A percentile compares a stretch with the other conserved stretches of the same genome.
Conservation (phyloP, 1,140 invertebrate species). For the Temnothorax nylanderi region DNA sequence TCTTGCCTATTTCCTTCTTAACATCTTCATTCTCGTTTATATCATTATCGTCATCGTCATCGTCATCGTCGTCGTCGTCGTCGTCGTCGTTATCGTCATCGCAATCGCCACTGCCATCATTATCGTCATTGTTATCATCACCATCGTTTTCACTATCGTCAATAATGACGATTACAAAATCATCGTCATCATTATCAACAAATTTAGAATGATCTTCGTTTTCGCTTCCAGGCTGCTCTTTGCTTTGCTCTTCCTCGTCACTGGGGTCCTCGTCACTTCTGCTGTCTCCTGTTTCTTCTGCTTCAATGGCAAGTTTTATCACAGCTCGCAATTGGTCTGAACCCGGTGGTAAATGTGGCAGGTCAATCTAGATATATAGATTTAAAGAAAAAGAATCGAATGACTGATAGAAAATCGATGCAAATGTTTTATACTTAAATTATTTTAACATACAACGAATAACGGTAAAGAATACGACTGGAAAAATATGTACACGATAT, state of each 20-base stretch:
- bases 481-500: not conserved
- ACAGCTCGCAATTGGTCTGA: accelerated
- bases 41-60: not conserved
- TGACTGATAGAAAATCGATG: not conserved
- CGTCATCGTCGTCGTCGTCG: not conserved
- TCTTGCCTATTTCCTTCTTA: not conserved
- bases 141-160: no score
- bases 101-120: not conserved
- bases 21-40: not conserved
- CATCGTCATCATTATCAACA: not conserved
- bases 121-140: not conserved
- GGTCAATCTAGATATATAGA: not conserved
- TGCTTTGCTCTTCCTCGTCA: constrained; percentile 57
- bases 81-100: not conserved
- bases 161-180: not conserved
- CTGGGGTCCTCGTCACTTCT: not conserved
- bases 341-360: constrained; percentile 22
- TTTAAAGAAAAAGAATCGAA: not conserved
- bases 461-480: not conserved
- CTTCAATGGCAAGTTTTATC: no score
- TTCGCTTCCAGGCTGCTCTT: constrained; percentile 38
- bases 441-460: not conserved
- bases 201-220: not conserved
- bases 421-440: not conserved
- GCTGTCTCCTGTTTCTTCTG: not conserved